Conservation (phyloP, 2,888 invertebrate species). For the Pristionchus maxplancki region DNA sequence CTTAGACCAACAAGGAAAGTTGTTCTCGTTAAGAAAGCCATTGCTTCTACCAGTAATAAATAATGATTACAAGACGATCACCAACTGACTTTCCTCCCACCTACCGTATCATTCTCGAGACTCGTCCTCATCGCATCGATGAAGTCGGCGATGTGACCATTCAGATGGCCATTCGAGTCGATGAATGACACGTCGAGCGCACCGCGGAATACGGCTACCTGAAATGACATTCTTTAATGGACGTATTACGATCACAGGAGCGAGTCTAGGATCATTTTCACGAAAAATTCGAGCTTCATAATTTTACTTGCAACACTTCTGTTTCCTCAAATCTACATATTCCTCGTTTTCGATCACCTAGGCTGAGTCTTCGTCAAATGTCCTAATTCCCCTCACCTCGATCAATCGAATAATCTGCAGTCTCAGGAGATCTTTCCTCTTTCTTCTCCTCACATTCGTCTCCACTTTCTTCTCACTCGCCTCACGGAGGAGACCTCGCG, state of each 20-base stretch:
- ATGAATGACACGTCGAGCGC: constrained; percentile 84
- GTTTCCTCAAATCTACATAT: too few relatives aligned
- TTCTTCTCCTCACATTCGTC: constrained; percentile 93
- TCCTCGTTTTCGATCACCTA: too few relatives aligned
- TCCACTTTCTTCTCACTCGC: constrained; percentile 83
- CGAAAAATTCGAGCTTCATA: too few relatives aligned
- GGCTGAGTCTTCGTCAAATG: too few relatives aligned
- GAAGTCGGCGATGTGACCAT: constrained; percentile 92
- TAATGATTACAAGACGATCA: too few relatives aligned
- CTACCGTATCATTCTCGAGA: constrained; percentile 86
- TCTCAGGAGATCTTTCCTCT: constrained; percentile 92
- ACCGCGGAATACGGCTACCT: constrained; percentile 69
- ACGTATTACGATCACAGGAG: too few relatives aligned
- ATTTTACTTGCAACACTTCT: too few relatives aligned
- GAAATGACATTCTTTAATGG: too few relatives aligned
- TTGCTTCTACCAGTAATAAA: too few relatives aligned
- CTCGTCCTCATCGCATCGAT: constrained; percentile 93
- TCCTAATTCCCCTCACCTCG: constrained; percentile 91
- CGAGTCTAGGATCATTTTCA: too few relatives aligned
- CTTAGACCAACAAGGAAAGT: too few relatives aligned
- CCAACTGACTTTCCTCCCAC: neutral
- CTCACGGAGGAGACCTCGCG: constrained; percentile 87
- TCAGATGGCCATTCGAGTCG: constrained; percentile 89
- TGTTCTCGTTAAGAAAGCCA: too few relatives aligned
- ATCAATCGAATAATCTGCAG: constrained; percentile 92